Base-by-base conservation (phyloP, 2,113 vertebrate species). In the Pedionomus torquatus region DNA sequence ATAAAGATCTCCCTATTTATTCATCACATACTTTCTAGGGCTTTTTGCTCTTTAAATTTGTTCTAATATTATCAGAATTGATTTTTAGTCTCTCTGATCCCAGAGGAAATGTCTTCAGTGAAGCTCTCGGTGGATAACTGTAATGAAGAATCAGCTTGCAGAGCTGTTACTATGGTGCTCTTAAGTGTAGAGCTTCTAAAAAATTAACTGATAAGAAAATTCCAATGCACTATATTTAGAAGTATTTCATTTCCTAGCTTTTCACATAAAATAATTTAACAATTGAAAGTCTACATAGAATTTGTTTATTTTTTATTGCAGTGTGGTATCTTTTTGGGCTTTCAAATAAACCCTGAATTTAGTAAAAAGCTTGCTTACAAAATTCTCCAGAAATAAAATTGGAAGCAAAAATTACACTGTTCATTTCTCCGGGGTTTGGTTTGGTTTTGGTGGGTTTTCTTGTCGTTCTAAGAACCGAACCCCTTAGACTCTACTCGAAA, bases 11-110 rank as follows among this genome's bases (percentile, higher is more conserved):
- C 81, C 76, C 69, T 96, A 81, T 97, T 97, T 97, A 97, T 97
- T 93, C 89, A 93, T 74, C 87, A 84, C 44, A 81, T 76, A 48
- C 64, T 89, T 97, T 95, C 87, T 93, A 83, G 61, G 79, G 86
- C 85, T 69, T 94, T 97, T 94, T 95, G 61, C 89, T 96, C 96
- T 98, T 98, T 97, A 97, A 97, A 97, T 98, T 97, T 96, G 97
- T 95, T 97, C 97, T 97, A 98, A 97, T 98, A 97, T 97, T 98
- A 98, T 96, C 96, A 94, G 95, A 98, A 98, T 98, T 97, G 97
- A 98, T 98, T 98, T 98, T 97, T 96, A 91, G 96, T 97, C 96
- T 97, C 84, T 97, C 93, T 90, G 89, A 92, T 98, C 97, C 97
- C 97, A 96, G 81, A 98, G 97, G 97, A 97, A 97, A 97, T 95